Conservation (phyloP, 64 coral and sea anemone genomes). For the Pocillopora damicornis region DNA sequence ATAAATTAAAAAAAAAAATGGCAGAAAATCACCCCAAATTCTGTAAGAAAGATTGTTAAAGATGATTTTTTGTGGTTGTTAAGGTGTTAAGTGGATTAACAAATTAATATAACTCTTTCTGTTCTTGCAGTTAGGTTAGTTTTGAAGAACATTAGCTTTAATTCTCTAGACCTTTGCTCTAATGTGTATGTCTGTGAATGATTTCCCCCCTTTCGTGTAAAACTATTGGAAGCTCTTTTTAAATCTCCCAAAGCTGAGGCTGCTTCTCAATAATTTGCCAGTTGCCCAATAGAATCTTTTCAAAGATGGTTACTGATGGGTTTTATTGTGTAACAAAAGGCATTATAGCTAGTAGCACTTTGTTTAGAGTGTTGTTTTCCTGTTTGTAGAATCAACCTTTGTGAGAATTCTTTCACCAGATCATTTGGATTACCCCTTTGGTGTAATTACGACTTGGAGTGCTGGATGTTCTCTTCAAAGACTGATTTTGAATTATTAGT, state of each 20-base stretch:
- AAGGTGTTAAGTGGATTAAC: too few relatives aligned
- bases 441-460: background rate
- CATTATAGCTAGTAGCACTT: background rate
- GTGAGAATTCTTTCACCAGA: background rate
- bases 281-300: background rate
- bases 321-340: background rate
- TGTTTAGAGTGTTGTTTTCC: background rate
- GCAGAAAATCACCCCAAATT: too few relatives aligned
- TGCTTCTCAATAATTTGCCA: conserved; percentile 1
- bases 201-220: background rate
- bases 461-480: background rate
- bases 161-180: background rate
- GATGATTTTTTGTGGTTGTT: too few relatives aligned
- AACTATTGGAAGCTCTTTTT: background rate
- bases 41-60: too few relatives aligned
- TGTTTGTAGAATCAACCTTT: background rate
- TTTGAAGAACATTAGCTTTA: too few relatives aligned
- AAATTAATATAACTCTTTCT: too few relatives aligned
- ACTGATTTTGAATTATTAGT: background rate
- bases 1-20: too few relatives aligned
- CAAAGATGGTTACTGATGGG: background rate
- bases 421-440: background rate
- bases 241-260: background rate
- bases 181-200: too few relatives aligned
- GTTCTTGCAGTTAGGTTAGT: too few relatives aligned